Percentiles rank a stretch among this genome's conserved stretches.
Conservation (phyloP, 2,888 invertebrate species). For the Trisateles emortualis region DNA sequence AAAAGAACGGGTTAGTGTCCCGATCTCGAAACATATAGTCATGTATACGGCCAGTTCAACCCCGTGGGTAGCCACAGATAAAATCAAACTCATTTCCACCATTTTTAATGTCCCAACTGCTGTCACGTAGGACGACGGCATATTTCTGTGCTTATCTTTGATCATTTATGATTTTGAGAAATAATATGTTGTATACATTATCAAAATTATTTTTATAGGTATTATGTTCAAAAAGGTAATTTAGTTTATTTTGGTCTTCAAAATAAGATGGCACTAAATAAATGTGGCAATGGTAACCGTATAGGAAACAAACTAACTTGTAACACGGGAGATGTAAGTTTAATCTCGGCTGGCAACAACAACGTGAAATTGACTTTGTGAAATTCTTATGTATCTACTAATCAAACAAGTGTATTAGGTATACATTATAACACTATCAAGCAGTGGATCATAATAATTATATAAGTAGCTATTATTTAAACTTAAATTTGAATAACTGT, state of each 20-base stretch:
- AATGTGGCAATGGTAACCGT: no score
- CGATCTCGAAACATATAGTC: conserved; percentile 7
- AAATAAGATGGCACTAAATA: no score
- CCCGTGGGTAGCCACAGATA: conserved; percentile 54
- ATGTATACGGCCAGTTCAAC: conserved; percentile 18
- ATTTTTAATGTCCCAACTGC: conserved; percentile 46
- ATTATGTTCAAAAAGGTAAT: not conserved
- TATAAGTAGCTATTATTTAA: no score
- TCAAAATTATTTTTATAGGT: not conserved
- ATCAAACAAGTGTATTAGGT: no score
- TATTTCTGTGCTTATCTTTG: conserved; percentile 50
- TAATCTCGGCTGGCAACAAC: no score
- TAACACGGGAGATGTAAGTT: no score
- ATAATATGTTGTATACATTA: conserved; percentile 1
- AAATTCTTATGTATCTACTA: no score
- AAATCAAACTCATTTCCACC: conserved; percentile 52
- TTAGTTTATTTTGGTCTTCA: not conserved
- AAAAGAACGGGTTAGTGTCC: conserved; percentile 4
- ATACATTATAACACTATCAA: no score
- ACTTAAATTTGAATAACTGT: no score
- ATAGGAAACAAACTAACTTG: no score
- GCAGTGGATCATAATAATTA: no score
- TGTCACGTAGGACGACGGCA: conserved; percentile 51
- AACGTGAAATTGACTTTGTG: no score
- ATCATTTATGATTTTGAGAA: conserved; percentile 35